Conservation (phyloP, 2,113 vertebrate genomes). For the Nothobranchius kuhntae region DNA sequence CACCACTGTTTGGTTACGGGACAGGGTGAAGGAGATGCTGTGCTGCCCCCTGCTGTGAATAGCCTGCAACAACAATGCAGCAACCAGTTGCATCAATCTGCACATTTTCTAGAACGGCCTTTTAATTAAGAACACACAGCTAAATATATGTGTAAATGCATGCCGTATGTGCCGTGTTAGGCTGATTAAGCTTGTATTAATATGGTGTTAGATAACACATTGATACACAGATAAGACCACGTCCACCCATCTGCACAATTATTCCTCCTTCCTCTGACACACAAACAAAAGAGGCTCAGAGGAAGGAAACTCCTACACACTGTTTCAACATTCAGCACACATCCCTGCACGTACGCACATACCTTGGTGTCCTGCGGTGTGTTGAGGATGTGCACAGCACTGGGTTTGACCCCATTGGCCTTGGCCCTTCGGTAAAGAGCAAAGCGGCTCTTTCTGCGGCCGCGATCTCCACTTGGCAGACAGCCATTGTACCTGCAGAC, state of each 20-base stretch:
- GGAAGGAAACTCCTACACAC: conserved; percentile 49
- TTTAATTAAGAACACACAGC: too few species aligned
- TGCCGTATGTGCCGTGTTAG: too few species aligned
- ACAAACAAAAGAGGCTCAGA: conserved; percentile 26
- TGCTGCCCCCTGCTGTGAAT: conserved; percentile 96
- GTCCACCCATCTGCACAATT: neutral
- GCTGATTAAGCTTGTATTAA: too few species aligned
- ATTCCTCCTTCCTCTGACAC: conserved; percentile 46
- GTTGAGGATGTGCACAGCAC: conserved; percentile 93
- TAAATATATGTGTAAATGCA: too few species aligned
- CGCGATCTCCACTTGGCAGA: conserved; percentile 93
- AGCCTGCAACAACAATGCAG: conserved; percentile 80
- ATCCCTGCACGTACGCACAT: neutral
- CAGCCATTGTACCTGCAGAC: conserved; percentile 94
- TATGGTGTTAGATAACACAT: too few species aligned
- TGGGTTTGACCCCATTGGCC: conserved; percentile 96
- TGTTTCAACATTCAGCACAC: conserved; percentile 8
- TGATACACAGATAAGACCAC: neutral
- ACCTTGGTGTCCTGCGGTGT: conserved; percentile 97
- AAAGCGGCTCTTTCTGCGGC: conserved; percentile 96
- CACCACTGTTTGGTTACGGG: conserved; percentile 94
- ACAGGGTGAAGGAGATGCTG: conserved; percentile 95
- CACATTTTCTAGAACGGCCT: too few species aligned
- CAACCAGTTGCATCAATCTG: neutral
- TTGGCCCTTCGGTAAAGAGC: conserved; percentile 90